Conservation (phyloP, 64 coral and sea anemone species). For the Anthopleura sola region DNA sequence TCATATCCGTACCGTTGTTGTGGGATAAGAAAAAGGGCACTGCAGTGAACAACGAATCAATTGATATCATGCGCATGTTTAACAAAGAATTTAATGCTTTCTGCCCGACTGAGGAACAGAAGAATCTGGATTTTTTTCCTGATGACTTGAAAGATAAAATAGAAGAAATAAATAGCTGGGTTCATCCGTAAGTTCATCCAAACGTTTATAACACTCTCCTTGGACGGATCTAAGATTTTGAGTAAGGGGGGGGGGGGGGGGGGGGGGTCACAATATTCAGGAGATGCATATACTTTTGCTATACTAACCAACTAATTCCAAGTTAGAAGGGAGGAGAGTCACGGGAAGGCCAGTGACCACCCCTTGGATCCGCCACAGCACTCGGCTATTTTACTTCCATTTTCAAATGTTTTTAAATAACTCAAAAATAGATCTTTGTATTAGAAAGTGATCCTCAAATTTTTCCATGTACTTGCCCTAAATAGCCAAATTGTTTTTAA, state of each 20-base stretch:
- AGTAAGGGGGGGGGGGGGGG: too few species aligned
- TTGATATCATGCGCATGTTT: constrained; percentile 93
- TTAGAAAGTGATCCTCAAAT: not conserved
- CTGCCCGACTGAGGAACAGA: constrained; percentile 80
- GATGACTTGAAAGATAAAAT: constrained; percentile 57
- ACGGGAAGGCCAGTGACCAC: too few species aligned
- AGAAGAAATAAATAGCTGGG: constrained; percentile 87
- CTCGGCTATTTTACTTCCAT: not conserved
- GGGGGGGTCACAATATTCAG: too few species aligned
- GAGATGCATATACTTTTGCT: too few species aligned
- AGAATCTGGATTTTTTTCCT: constrained; percentile 75
- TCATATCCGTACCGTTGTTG: constrained; percentile 64
- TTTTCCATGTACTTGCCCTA: not conserved
- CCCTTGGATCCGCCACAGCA: too few species aligned
- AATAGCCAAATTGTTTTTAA: too few species aligned
- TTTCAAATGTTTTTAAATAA: not conserved
- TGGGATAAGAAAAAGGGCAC: constrained; percentile 81
- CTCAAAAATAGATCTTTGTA: not conserved
- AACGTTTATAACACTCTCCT: not conserved
- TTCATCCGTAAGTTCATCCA: constrained; percentile 62
- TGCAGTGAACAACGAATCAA: constrained; percentile 89
- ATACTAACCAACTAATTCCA: too few species aligned
- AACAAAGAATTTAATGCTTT: constrained; percentile 93
- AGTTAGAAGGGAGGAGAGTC: too few species aligned
- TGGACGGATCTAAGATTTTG: too few species aligned